Evolutionary conservation across 1,140 invertebrate species (phyloP).

Genomic region (Neotoxoptera formosana): DNA sequence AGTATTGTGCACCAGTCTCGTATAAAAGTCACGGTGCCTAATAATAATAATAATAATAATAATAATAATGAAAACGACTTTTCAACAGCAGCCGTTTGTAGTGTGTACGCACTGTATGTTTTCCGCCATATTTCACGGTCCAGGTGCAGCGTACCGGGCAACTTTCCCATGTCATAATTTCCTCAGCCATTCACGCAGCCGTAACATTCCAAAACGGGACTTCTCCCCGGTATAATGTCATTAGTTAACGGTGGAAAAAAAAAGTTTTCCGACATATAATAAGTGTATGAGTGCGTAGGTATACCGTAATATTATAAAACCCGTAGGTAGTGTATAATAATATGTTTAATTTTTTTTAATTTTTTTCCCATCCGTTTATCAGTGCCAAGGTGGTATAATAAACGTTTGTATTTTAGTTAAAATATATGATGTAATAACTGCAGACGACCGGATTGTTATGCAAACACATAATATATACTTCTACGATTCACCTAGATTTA

Average conservation of each 20-base stretch:
- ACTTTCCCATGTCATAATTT: conserved; percentile 53
- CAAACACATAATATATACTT: too few relatives aligned
- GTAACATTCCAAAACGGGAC: conserved; percentile 25
- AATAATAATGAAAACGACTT: conserved; percentile 51
- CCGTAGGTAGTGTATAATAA: too few relatives aligned
- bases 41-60: not conserved
- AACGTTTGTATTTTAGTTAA: not conserved
- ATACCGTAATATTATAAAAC: not conserved
- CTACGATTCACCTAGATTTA: too few relatives aligned
- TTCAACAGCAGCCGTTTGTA: conserved; percentile 35
- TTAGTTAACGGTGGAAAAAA: conserved; percentile 35
- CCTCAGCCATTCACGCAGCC: conserved; percentile 25
- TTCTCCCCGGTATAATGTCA: conserved; percentile 6
- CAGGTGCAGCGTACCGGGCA: conserved; percentile 26
- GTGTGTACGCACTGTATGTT: not conserved
- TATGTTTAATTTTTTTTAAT: not conserved
- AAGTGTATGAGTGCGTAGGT: not conserved
- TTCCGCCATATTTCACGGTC: conserved; percentile 50
- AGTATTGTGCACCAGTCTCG: not conserved
- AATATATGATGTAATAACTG: too few relatives aligned
- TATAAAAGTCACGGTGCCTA: not conserved
- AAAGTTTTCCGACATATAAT: not conserved
- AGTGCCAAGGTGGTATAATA: not conserved
- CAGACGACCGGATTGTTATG: too few relatives aligned
- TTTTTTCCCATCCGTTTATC: not conserved